Conservation (phyloP, 2,888 invertebrate species). For the Apotomis turbidana region DNA sequence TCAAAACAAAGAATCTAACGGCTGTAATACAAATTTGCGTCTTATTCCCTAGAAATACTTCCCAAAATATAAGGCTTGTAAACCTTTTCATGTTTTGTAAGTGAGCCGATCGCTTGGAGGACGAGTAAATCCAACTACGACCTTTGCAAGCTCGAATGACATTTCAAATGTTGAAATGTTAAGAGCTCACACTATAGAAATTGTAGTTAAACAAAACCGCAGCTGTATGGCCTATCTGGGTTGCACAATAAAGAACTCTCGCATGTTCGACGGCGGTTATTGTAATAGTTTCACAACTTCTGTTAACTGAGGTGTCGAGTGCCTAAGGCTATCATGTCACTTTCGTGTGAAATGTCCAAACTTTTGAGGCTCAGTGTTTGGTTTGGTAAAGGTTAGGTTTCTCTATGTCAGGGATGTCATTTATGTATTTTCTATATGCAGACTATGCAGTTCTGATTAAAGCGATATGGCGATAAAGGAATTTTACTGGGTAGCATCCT, state of each 20-base stretch:
- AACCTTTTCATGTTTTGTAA: conserved; percentile 51
- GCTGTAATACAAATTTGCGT: conserved; percentile 5
- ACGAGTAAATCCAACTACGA: conserved; percentile 49
- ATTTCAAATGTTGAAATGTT: conserved; percentile 52
- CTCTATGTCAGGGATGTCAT: too few species aligned
- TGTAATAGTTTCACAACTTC: conserved; percentile 40
- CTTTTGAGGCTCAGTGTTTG: neutral
- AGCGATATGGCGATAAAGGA: too few species aligned
- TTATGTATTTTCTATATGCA: too few species aligned
- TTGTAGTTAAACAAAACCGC: conserved; percentile 46
- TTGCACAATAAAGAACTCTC: conserved; percentile 40
- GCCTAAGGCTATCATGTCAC: conserved; percentile 21
- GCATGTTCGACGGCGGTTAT: conserved; percentile 42
- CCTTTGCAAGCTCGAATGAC: conserved; percentile 55
- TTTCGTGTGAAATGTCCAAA: conserved; percentile 11
- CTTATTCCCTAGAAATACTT: neutral
- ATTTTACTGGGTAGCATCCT: too few species aligned
- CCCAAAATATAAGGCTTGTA: conserved; percentile 2
- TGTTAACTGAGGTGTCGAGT: conserved; percentile 22
- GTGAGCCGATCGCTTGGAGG: conserved; percentile 50
- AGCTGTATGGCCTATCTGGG: conserved; percentile 25
- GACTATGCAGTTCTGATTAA: too few species aligned
- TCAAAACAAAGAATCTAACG: conserved; percentile 46
- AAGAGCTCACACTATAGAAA: conserved; percentile 48
- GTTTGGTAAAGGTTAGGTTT: neutral